phyloP scores from a whole-genome alignment of 2,113 vertebrate species.

The Larimichthys polyactis region DNA sequence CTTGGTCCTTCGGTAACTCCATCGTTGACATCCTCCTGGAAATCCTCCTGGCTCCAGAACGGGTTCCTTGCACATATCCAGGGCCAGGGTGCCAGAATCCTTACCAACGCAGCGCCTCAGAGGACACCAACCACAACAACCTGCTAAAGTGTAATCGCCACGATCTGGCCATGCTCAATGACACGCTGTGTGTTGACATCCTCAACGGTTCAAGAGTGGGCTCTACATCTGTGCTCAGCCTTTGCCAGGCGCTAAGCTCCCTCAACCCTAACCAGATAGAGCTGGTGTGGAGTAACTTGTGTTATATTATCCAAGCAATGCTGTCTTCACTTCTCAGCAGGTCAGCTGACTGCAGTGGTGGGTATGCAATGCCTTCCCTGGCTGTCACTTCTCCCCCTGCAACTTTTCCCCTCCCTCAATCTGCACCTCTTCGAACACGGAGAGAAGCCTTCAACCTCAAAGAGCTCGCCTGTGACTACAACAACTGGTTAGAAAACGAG shows the following conservation, averaged over 20 bases:
- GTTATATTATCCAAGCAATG: slow-evolving; percentile 61
- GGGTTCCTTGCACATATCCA: slow-evolving; percentile 57
- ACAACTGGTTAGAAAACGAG: slow-evolving; percentile 68
- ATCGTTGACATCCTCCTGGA: slow-evolving; percentile 78
- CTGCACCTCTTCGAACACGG: slow-evolving; percentile 27
- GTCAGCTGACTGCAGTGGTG: slow-evolving; percentile 55
- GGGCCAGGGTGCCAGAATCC: slow-evolving; percentile 61
- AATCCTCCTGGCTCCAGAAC: slow-evolving; percentile 61
- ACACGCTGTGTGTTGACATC: slow-evolving; percentile 79
- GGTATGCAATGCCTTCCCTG: not conserved
- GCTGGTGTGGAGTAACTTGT: slow-evolving; percentile 77
- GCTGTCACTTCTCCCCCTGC: not conserved
- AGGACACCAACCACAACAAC: slow-evolving; percentile 9
- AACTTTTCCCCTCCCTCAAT: not conserved
- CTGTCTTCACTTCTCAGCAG: slow-evolving; percentile 55
- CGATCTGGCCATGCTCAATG: slow-evolving; percentile 71
- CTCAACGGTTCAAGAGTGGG: slow-evolving; percentile 26
- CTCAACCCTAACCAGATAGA: slow-evolving; percentile 64
- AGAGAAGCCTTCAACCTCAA: slow-evolving; percentile 74
- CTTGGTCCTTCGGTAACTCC: slow-evolving; percentile 82
- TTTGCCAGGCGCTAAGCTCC: slow-evolving; percentile 75
- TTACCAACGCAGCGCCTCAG: slow-evolving; percentile 39
- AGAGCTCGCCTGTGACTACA: slow-evolving; percentile 81
- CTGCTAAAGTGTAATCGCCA: slow-evolving; percentile 70
- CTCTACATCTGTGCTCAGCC: slow-evolving; percentile 40